Conservation (phyloP, 2,797 vertebrate genomes). For the Micromesistius poutassou region DNA sequence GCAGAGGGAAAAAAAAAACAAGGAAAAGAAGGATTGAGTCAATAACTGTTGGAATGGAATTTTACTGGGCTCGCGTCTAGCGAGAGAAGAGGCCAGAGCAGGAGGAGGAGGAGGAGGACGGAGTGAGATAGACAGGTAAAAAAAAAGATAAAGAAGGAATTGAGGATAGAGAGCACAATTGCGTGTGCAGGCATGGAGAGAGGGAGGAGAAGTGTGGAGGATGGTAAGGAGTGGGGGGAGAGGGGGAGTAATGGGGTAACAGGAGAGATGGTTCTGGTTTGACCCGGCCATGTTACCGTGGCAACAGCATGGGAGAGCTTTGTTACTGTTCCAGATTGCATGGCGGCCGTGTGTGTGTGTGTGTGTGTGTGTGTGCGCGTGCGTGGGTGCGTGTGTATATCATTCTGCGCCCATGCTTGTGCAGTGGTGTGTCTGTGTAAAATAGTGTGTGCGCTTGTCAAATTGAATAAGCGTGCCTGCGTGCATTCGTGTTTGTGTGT, state of each 20-base stretch:
- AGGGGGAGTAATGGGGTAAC: constrained; percentile 39
- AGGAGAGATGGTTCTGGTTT: constrained; percentile 59
- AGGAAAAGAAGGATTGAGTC: neutral
- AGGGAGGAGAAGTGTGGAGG: constrained; percentile 25
- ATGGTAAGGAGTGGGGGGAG: constrained; percentile 23
- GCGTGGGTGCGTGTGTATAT: constrained; percentile 7
- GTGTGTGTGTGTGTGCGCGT: constrained; percentile 9
- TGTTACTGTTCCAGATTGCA: constrained; percentile 62
- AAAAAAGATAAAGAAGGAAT: constrained; percentile 7
- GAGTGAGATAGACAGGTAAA: constrained; percentile 16
- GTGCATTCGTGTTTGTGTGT: neutral
- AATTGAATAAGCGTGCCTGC: neutral
- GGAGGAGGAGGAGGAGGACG: constrained; percentile 20
- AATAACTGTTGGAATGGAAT: constrained; percentile 2
- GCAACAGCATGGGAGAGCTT: constrained; percentile 61
- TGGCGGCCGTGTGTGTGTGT: constrained; percentile 10
- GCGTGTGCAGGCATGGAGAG: constrained; percentile 4
- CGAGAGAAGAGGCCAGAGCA: constrained; percentile 9
- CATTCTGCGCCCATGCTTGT: neutral
- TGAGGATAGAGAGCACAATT: constrained; percentile 8
- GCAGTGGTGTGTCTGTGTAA: neutral
- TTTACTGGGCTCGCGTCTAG: constrained; percentile 22
- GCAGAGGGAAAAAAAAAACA: neutral
- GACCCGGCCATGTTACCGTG: constrained; percentile 66
- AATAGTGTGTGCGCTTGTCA: neutral